Conservation (phyloP, 2,797 vertebrate species). For the Carcharodon carcharias region DNA sequence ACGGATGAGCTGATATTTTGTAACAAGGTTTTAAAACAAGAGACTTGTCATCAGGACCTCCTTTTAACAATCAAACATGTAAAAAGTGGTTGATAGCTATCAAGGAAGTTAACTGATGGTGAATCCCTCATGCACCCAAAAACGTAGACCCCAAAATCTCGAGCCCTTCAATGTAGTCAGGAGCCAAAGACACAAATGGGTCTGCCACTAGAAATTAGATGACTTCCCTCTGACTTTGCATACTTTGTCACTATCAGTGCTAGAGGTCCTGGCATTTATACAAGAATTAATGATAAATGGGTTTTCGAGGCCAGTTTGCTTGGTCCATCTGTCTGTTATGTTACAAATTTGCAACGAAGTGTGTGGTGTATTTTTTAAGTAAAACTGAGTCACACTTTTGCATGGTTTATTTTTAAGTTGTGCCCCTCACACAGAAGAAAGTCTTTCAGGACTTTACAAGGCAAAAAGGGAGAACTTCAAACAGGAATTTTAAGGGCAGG, state of each 20-base stretch:
- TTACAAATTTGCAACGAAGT: background rate
- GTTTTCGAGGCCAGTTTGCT: background rate
- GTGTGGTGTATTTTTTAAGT: background rate
- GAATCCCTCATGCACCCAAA: background rate
- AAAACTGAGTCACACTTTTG: background rate
- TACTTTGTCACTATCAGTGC: background rate
- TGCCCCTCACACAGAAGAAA: background rate
- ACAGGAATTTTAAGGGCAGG: background rate
- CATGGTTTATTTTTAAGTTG: background rate
- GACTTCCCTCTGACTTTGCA: background rate
- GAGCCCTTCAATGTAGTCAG: background rate
- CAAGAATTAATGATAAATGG: background rate
- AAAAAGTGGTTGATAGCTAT: background rate
- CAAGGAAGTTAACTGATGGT: background rate
- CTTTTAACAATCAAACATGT: background rate
- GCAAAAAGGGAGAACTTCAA: background rate
- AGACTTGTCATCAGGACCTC: background rate
- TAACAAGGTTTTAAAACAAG: background rate
- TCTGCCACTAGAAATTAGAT: background rate
- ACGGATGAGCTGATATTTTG: background rate
- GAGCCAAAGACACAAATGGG: background rate
- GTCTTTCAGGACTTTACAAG: background rate
- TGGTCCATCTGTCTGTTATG: background rate
- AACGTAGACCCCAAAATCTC: background rate
- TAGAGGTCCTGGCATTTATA: background rate